phyloP scores from a whole-genome alignment of 2,888 invertebrate species.

The Cantharis lateralis region DNA sequence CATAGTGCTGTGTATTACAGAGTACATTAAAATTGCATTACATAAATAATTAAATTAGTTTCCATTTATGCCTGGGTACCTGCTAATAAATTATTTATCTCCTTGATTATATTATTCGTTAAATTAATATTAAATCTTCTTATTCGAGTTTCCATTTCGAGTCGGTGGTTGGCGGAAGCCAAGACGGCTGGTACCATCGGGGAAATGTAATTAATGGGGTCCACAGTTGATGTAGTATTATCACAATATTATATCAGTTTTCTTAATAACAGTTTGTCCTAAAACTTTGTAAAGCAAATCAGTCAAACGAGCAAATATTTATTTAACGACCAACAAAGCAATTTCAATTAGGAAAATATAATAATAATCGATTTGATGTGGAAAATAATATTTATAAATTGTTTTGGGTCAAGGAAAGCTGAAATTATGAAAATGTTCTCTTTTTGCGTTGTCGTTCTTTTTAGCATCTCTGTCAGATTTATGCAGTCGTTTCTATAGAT shows the following conservation, averaged over 20 bases:
- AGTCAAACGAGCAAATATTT: neutral
- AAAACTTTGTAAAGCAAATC: neutral
- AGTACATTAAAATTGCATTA: neutral
- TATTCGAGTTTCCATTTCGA: too few species aligned
- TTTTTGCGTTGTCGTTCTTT: constrained; percentile 16
- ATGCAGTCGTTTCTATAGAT: constrained; percentile 24
- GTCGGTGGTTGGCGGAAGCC: too few species aligned
- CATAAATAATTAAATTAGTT: neutral
- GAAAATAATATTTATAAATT: neutral
- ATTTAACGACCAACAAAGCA: neutral
- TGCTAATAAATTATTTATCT: neutral
- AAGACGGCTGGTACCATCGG: too few species aligned
- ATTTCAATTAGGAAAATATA: neutral
- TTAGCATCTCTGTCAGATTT: constrained; percentile 25
- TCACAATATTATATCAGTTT: neutral
- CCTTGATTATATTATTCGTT: neutral
- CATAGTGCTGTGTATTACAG: neutral
- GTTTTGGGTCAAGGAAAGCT: neutral
- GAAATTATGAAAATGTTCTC: constrained; percentile 4
- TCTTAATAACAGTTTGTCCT: neutral
- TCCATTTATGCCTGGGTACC: neutral
- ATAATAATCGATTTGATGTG: neutral
- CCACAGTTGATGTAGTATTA: too few species aligned
- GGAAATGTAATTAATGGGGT: too few species aligned
- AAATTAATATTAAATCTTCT: neutral